Conservation (phyloP, 2,113 vertebrate genomes). For the Gila orcuttii region DNA sequence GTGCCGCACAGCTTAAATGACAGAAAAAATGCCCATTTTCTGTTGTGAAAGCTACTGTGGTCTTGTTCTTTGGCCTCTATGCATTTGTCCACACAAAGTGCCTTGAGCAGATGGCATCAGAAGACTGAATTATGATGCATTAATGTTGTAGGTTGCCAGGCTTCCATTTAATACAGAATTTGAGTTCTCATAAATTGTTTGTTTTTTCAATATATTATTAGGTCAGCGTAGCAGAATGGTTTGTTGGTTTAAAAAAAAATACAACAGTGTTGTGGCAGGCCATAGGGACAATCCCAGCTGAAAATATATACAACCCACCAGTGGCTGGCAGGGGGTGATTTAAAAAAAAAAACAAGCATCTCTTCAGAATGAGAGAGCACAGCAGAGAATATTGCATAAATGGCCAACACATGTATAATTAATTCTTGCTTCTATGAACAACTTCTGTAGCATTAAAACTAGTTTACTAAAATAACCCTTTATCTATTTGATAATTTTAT, state of each 20-base stretch:
- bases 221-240: not conserved
- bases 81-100: constrained; percentile 3
- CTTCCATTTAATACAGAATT: constrained; percentile 7
- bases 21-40: constrained; percentile 41
- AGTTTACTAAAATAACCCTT: not conserved
- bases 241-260: not conserved
- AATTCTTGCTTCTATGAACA: not conserved
- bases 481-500: not conserved
- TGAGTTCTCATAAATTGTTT: not conserved
- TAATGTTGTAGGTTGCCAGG: not conserved
- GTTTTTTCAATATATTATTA: constrained; percentile 8
- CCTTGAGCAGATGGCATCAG: not conserved
- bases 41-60: constrained; percentile 37
- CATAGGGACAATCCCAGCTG: constrained; percentile 43
- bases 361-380: constrained; percentile 5
- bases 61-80: constrained; percentile 25
- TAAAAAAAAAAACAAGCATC: constrained; percentile 10
- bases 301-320: constrained; percentile 45
- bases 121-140: not conserved
- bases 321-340: constrained; percentile 12
- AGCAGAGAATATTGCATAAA: not conserved
- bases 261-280: constrained; percentile 16
- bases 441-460: not conserved
- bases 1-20: constrained; percentile 43
- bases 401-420: not conserved